phyloP scores from a whole-genome alignment of 2,113 vertebrate species.

The Piliocolobus tephrosceles region DNA sequence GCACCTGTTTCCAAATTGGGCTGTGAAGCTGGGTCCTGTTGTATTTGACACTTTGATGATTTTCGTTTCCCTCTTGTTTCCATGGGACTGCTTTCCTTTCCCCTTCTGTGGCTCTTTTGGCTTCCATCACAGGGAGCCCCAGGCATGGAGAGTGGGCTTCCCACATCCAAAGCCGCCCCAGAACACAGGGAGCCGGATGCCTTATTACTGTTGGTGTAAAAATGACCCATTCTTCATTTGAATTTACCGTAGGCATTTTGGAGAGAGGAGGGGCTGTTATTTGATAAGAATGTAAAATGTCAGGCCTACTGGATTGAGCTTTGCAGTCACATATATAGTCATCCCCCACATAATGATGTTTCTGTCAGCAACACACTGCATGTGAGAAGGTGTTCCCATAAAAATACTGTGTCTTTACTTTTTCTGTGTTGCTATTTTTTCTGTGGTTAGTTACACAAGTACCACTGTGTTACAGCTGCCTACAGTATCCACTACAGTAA shows the following conservation, averaged over 20 bases:
- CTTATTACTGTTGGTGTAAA: background rate
- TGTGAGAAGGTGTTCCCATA: background rate
- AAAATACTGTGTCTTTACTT: background rate
- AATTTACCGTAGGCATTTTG: background rate
- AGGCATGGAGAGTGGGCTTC: background rate
- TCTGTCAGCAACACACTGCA: background rate
- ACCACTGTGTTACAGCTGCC: no score
- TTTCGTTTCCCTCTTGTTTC: background rate
- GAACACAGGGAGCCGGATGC: background rate
- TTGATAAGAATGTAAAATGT: conserved; percentile 10
- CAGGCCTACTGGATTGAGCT: background rate
- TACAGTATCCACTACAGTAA: background rate
- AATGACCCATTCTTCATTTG: background rate
- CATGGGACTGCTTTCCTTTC: background rate
- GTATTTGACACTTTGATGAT: background rate
- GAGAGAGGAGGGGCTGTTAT: background rate
- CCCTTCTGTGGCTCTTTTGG: background rate
- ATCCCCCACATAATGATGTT: background rate
- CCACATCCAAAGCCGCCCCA: no score
- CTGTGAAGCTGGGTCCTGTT: background rate
- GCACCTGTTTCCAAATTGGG: background rate
- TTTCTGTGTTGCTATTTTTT: no score
- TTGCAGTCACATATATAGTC: background rate
- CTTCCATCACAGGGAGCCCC: no score
- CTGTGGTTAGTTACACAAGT: no score